Conservation (phyloP, 2,113 vertebrate genomes). For the Rissa tridactyla region DNA sequence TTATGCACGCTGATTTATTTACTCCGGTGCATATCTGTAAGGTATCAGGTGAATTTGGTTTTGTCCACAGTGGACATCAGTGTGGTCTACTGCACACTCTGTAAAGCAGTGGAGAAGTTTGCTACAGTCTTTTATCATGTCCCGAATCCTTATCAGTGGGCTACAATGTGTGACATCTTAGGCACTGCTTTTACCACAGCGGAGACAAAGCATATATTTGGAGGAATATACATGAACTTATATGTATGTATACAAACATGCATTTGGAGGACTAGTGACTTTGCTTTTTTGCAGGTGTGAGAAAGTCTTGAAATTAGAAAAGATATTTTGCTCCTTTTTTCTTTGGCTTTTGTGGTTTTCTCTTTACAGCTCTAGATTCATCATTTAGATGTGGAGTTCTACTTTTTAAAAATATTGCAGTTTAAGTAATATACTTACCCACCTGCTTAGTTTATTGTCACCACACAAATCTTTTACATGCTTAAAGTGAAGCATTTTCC, state of each 20-base stretch:
- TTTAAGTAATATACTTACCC: not conserved
- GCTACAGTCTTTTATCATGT: not conserved
- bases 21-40: not conserved
- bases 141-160: not conserved
- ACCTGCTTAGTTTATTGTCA: not conserved
- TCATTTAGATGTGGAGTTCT: not conserved
- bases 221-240: not conserved
- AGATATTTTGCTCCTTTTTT: not conserved
- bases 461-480: not conserved
- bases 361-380: not conserved
- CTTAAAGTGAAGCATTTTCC: not conserved
- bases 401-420: not conserved
- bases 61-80: not conserved
- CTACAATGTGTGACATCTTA: not conserved
- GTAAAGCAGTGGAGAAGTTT: not conserved
- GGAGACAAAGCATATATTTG: not conserved
- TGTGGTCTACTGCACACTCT: not conserved
- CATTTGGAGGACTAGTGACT: not conserved
- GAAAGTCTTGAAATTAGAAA: not conserved
- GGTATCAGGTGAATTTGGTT: not conserved
- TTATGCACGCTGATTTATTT: not conserved
- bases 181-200: not conserved
- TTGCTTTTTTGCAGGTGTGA: accelerated
- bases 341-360: not conserved
- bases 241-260: not conserved